A percentile compares a stretch with the other conserved stretches of the same genome.
Evolutionary conservation across 2,888 invertebrate species (phyloP).

Genomic region (Drosophila trichaetosa): DNA sequence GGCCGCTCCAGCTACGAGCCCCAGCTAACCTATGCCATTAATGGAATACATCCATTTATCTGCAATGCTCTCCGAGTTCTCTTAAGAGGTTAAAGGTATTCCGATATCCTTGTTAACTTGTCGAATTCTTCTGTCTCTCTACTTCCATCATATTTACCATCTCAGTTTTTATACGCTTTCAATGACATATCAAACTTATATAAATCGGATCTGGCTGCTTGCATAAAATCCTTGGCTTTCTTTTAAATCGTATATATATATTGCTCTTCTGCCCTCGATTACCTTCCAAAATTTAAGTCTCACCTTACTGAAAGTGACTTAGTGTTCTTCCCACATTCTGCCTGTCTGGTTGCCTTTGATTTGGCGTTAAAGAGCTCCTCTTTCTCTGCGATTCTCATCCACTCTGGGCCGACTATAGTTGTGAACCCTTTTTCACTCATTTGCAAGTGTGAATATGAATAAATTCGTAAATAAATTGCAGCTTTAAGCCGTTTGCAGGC

Average conservation of each 20-base stretch:
- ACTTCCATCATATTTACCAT: neutral
- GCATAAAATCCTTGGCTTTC: neutral
- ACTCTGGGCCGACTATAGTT: slow-evolving; percentile 22
- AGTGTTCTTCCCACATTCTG: neutral
- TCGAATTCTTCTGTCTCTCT: neutral
- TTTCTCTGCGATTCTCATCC: slow-evolving; percentile 23
- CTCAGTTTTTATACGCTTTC: neutral
- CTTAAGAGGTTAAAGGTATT: neutral
- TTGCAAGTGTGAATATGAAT: slow-evolving; percentile 82
- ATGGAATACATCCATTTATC: neutral
- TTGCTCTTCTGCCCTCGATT: neutral
- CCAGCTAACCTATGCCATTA: slow-evolving; percentile 5
- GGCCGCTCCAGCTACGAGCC: slow-evolving; percentile 36
- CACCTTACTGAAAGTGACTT: neutral
- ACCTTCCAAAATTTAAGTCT: neutral
- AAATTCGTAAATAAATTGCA: slow-evolving; percentile 80
- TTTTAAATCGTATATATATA: neutral
- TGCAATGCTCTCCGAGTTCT: neutral
- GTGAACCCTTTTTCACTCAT: slow-evolving; percentile 63
- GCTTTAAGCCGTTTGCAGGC: slow-evolving; percentile 68
- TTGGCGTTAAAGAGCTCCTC: slow-evolving; percentile 31
- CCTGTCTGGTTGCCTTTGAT: slow-evolving; percentile 39
- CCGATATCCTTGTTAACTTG: neutral
- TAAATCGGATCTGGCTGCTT: neutral
- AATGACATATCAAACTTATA: neutral